Conservation (phyloP, 2,113 vertebrate genomes). For the Haplochromis vanheusdeni region DNA sequence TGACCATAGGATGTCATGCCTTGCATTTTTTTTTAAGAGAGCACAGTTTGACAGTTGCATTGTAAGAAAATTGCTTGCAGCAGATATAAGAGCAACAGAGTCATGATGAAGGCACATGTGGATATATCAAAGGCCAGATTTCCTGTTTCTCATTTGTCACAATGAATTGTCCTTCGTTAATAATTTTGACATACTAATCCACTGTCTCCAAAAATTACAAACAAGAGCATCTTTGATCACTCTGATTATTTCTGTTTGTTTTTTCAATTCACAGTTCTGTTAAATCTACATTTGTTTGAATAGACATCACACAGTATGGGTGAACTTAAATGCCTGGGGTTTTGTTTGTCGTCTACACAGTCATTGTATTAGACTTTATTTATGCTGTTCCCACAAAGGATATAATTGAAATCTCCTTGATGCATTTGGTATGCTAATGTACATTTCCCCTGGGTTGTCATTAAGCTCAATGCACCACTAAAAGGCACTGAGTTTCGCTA, state of each 20-base stretch:
- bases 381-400: not conserved
- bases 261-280: not conserved
- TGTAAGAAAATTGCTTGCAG: not conserved
- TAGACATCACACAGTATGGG: not conserved
- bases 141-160: not conserved
- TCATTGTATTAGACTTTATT: conserved; percentile 4
- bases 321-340: not conserved
- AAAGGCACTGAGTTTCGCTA: not conserved
- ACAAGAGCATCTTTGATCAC: not conserved
- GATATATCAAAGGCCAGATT: not conserved
- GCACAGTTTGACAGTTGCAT: not conserved
- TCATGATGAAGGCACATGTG: not conserved
- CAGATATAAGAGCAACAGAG: not conserved
- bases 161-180: not conserved
- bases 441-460: conserved; percentile 44
- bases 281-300: not conserved
- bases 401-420: conserved; percentile 28
- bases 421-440: conserved; percentile 23
- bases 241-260: not conserved
- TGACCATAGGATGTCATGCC: not conserved
- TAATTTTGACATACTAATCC: not conserved
- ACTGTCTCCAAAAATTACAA: not conserved
- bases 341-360: not conserved
- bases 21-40: not conserved
- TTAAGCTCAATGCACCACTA: conserved; percentile 21